A percentile compares a stretch with the other conserved stretches of the same genome.
These are phyloP conservation scores for Drosophila neocordata DNA, from an alignment of 1,140 invertebrate species.

Conservation along the genomic window DNA sequence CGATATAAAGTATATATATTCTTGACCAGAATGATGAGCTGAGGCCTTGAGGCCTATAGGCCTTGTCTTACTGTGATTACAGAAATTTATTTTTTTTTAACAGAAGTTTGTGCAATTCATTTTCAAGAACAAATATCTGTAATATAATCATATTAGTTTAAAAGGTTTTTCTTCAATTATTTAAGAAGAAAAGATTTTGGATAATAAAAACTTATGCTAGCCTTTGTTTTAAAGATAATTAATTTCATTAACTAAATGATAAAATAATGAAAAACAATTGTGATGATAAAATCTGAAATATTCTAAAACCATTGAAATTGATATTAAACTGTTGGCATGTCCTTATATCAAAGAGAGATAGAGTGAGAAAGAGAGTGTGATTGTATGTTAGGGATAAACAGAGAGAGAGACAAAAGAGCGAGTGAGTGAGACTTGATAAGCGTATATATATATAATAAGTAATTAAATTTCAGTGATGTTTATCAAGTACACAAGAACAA, in stretches of 20 bases:
- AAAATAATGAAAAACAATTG: slow-evolving; percentile 4
- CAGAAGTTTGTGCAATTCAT: too few species aligned
- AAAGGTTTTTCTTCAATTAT: too few species aligned
- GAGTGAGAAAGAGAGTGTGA: not conserved
- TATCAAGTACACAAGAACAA: slow-evolving; percentile 39
- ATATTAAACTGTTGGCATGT: not conserved
- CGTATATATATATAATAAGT: slow-evolving; percentile 53
- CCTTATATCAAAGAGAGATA: slow-evolving; percentile 27
- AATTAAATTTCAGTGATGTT: slow-evolving; percentile 68
- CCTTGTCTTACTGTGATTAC: too few species aligned
- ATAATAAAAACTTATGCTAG: too few species aligned
- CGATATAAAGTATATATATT: too few species aligned
- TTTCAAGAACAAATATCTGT: too few species aligned
- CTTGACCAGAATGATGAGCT: too few species aligned
- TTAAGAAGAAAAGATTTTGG: too few species aligned
- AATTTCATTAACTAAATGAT: not conserved
- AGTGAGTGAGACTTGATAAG: slow-evolving; percentile 53
- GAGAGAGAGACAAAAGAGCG: slow-evolving; percentile 9
- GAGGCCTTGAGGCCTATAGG: too few species aligned
- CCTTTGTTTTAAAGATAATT: not conserved
- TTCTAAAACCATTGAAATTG: slow-evolving; percentile 17
- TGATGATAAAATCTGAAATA: slow-evolving; percentile 37
- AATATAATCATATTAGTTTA: too few species aligned
- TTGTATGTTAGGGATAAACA: not conserved
- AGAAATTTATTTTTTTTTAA: too few species aligned